phyloP scores from a whole-genome alignment of 2,888 invertebrate species.

The Xanthia icteritia region DNA sequence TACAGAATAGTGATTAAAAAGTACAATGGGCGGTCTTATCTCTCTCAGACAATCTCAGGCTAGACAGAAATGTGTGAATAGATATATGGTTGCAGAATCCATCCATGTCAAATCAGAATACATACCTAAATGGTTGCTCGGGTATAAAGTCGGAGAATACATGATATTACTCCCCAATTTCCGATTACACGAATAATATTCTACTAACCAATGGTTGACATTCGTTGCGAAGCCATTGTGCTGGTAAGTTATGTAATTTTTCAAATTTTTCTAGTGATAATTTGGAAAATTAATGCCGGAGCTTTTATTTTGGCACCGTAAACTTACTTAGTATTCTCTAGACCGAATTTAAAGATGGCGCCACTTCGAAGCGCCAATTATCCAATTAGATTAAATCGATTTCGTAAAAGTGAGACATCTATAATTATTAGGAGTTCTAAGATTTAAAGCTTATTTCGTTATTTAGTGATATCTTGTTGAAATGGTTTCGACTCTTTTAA shows the following conservation, averaged over 20 bases:
- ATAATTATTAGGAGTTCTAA: constrained; percentile 13
- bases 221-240: too few relatives aligned
- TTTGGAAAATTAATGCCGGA: too few relatives aligned
- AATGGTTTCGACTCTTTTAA: background rate
- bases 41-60: background rate
- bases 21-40: background rate
- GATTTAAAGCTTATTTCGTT: background rate
- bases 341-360: constrained; percentile 15
- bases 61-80: background rate
- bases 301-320: too few relatives aligned
- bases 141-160: too few relatives aligned
- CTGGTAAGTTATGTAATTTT: too few relatives aligned
- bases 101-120: too few relatives aligned
- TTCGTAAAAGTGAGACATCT: constrained; percentile 23
- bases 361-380: constrained; percentile 6
- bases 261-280: too few relatives aligned
- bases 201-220: too few relatives aligned
- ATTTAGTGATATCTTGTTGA: background rate
- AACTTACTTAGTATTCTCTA: constrained; percentile 13
- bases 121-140: too few relatives aligned
- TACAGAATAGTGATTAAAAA: background rate
- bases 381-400: constrained; percentile 23
- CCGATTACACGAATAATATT: too few relatives aligned
- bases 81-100: background rate
- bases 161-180: too few relatives aligned